Evolutionary conservation across 2,113 vertebrate species (phyloP).

Genomic region (Nansenia antarctica): DNA sequence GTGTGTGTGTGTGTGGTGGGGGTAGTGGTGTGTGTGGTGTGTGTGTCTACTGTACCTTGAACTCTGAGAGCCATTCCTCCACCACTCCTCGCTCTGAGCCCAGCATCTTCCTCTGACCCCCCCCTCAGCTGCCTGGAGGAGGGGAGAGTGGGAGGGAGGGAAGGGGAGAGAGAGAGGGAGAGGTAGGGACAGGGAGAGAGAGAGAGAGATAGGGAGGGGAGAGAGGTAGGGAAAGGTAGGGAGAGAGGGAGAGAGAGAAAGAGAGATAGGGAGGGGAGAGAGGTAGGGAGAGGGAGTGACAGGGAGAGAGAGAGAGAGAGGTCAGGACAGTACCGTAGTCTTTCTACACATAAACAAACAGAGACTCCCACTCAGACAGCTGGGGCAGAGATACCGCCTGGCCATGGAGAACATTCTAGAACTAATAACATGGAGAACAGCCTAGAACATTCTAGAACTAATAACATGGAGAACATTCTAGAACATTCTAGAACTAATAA

Average conservation of each 20-base stretch:
- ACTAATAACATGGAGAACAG: too few relatives aligned
- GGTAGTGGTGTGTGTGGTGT: too few relatives aligned
- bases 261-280: too few relatives aligned
- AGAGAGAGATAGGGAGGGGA: neutral
- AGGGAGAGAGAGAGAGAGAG: neutral
- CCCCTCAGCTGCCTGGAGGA: conserved; percentile 65
- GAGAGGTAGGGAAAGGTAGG: neutral
- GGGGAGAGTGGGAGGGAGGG: neutral
- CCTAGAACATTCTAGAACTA: too few relatives aligned
- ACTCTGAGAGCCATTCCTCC: conserved; percentile 99
- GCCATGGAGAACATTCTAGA: too few relatives aligned
- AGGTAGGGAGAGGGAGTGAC: neutral
- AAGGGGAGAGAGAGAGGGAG: neutral
- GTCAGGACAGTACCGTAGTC: too few relatives aligned
- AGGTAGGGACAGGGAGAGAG: neutral
- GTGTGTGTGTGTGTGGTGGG: too few relatives aligned
- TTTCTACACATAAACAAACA: too few relatives aligned
- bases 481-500: too few relatives aligned
- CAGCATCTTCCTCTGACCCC: conserved; percentile 86
- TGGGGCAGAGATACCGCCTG: too few relatives aligned
- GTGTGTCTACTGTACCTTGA: conserved; percentile 86
- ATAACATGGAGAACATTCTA: too few relatives aligned
- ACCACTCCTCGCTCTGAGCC: conserved; percentile 89
- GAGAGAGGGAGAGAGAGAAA: neutral
- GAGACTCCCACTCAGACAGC: too few relatives aligned